A percentile compares a stretch with the other conserved stretches of the same genome.
Evolutionary conservation across 2,797 vertebrate genomes (phyloP).

Genomic region (Orestias chungarensis): DNA sequence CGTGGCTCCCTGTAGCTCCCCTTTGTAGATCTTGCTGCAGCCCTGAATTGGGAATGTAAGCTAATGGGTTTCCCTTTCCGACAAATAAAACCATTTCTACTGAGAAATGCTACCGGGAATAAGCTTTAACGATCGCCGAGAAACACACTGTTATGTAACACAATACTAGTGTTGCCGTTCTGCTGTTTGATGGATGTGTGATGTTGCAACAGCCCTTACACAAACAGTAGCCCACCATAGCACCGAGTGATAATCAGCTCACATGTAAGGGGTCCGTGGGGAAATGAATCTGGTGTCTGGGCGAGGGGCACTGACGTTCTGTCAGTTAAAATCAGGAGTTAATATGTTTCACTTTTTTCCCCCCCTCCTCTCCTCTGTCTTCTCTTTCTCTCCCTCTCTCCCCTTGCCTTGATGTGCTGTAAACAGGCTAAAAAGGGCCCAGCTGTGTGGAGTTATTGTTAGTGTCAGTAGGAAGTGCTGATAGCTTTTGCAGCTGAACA

Average conservation of each 20-base stretch:
- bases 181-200: constrained; percentile 44
- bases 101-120: constrained; percentile 48
- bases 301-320: constrained; percentile 64
- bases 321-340: constrained; percentile 82
- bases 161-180: constrained; percentile 35
- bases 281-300: constrained; percentile 47
- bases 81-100: constrained; percentile 59
- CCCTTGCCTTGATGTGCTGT: constrained; percentile 85
- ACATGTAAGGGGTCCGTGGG: constrained; percentile 39
- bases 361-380: constrained; percentile 72
- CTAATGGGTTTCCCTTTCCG: constrained; percentile 61
- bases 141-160: constrained; percentile 39
- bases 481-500: constrained; percentile 91
- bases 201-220: constrained; percentile 37
- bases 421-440: constrained; percentile 89
- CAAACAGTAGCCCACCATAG: constrained; percentile 58
- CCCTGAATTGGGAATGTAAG: constrained; percentile 72
- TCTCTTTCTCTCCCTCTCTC: constrained; percentile 57
- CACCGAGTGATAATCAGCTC: constrained; percentile 40
- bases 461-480: constrained; percentile 90
- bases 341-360: constrained; percentile 83
- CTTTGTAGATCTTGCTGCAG: constrained; percentile 61
- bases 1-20: constrained; percentile 70
- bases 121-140: constrained; percentile 32
- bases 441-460: constrained; percentile 91